These are phyloP conservation scores for Gallinago stenura DNA, from an alignment of 2,797 vertebrate species.

Conservation along the genomic window DNA sequence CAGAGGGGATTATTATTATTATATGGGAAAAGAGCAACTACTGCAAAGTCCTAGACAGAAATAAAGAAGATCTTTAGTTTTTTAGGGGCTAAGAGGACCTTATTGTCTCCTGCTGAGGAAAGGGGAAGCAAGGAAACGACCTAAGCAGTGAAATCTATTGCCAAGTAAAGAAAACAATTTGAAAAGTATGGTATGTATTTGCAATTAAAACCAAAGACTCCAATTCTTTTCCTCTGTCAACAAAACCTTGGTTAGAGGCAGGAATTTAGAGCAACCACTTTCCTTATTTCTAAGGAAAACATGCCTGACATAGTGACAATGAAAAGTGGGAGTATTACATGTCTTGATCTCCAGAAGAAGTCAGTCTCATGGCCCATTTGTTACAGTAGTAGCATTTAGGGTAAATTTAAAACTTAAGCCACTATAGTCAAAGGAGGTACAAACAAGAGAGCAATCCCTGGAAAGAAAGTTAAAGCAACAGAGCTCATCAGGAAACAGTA, in stretches of 20 bases:
- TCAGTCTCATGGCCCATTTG: neutral
- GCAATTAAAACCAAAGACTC: neutral
- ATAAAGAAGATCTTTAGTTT: neutral
- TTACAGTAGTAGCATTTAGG: neutral
- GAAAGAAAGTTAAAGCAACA: neutral
- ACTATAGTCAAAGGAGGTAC: neutral
- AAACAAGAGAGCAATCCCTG: neutral
- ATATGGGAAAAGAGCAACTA: neutral
- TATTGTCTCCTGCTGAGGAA: neutral
- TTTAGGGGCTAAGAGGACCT: neutral
- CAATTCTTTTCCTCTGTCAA: neutral
- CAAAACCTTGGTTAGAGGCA: neutral
- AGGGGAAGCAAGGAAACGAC: neutral
- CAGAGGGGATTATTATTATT: neutral
- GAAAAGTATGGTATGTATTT: neutral
- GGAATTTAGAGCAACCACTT: neutral
- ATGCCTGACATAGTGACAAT: neutral
- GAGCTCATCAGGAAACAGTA: neutral
- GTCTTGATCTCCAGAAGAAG: neutral
- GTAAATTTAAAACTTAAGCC: neutral
- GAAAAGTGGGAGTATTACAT: neutral
- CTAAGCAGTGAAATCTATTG: neutral
- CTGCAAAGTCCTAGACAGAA: neutral
- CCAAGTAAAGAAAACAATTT: neutral
- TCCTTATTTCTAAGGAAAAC: conserved; percentile 13